Percentiles rank a stretch among this genome's conserved stretches.
Conservation (phyloP, 1,140 invertebrate species). For the Panulirus ornatus region DNA sequence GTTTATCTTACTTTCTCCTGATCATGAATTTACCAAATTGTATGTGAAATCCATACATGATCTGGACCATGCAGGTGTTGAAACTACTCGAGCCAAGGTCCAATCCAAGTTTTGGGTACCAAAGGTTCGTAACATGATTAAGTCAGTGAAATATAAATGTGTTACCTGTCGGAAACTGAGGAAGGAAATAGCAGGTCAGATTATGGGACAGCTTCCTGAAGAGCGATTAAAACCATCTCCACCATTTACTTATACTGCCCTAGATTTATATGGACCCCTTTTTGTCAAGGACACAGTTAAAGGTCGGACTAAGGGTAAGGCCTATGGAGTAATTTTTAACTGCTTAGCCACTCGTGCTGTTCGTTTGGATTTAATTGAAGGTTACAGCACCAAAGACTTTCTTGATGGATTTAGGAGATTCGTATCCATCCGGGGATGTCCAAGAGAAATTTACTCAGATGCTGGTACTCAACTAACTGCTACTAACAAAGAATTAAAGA, state of each 20-base stretch:
- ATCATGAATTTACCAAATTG: conserved; percentile 14
- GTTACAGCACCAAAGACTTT: conserved; percentile 13
- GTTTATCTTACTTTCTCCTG: conserved; percentile 15
- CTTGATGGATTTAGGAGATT: conserved; percentile 6
- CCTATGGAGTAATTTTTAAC: conserved; percentile 22
- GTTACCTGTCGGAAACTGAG: conserved; percentile 10
- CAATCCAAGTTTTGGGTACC: too few species aligned
- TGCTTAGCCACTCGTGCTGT: conserved; percentile 28
- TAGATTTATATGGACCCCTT: conserved; percentile 27
- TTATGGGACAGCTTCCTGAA: conserved; percentile 3
- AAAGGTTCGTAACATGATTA: too few species aligned
- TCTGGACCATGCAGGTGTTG: conserved; percentile 12
- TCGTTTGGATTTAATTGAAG: conserved; percentile 32
- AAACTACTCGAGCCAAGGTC: too few species aligned
- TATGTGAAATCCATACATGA: conserved; percentile 9
- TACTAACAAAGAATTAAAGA: conserved; percentile 19
- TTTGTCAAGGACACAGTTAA: conserved; percentile 27
- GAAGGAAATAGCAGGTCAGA: neutral
- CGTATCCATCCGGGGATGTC: neutral
- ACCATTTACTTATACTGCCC: conserved; percentile 20
- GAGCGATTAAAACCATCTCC: conserved; percentile 21
- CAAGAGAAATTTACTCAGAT: conserved; percentile 28
- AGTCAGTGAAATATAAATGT: too few species aligned
- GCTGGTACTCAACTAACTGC: conserved; percentile 21
- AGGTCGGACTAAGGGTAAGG: conserved; percentile 12